These are phyloP conservation scores for Porphyrio hochstetteri DNA, from an alignment of 2,113 vertebrate genomes.

Conservation along the genomic window DNA sequence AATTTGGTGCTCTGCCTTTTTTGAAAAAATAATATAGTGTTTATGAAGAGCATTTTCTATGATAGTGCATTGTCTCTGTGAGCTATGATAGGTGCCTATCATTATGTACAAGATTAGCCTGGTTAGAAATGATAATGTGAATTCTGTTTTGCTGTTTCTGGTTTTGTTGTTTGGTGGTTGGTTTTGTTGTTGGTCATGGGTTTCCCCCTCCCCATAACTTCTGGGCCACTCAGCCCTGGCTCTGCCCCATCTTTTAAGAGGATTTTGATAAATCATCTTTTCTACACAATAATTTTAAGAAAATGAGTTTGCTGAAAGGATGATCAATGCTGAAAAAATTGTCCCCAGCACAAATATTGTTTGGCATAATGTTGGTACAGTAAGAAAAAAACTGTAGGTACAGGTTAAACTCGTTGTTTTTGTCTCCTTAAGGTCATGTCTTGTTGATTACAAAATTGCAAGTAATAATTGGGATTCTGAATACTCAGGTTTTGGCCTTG, in stretches of 20 bases:
- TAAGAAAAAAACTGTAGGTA: background rate
- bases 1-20: background rate
- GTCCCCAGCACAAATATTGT: background rate
- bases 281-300: background rate
- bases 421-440: background rate
- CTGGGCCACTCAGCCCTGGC: background rate
- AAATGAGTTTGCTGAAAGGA: background rate
- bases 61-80: background rate
- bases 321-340: background rate
- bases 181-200: background rate
- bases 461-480: background rate
- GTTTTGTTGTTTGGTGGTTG: background rate
- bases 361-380: background rate
- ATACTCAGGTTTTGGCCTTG: background rate
- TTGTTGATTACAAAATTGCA: background rate
- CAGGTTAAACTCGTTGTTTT: background rate
- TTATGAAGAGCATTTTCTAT: background rate
- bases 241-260: background rate
- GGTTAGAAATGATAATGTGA: background rate
- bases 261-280: background rate
- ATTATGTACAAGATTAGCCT: background rate
- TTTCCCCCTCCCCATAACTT: background rate
- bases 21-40: background rate
- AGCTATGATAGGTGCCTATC: background rate
- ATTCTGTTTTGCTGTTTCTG: background rate